These are phyloP conservation scores for Boloria selene DNA, from an alignment of 2,888 invertebrate species.

Conservation along the genomic window DNA sequence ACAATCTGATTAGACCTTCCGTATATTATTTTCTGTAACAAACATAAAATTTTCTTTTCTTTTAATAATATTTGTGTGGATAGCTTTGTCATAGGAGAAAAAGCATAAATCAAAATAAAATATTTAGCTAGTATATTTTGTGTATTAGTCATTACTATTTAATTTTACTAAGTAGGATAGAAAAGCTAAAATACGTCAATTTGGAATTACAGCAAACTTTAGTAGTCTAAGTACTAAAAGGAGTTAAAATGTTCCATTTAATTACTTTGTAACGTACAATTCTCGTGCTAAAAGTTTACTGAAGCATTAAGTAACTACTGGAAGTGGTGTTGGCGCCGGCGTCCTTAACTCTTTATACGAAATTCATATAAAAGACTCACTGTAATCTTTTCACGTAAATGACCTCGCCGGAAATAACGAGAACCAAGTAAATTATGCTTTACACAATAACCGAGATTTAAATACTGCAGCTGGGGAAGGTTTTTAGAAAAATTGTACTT, in stretches of 20 bases:
- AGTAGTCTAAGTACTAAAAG: conserved; percentile 2
- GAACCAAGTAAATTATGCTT: conserved; percentile 31
- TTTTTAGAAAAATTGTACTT: conserved; percentile 19
- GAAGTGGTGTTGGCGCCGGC: conserved; percentile 29
- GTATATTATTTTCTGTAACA: too few species aligned
- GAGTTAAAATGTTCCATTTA: conserved; percentile 40
- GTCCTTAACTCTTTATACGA: conserved; percentile 33
- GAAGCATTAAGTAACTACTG: conserved; percentile 32
- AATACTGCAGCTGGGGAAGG: conserved; percentile 26
- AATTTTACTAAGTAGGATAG: not conserved
- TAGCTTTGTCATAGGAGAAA: too few species aligned
- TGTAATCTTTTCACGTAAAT: conserved; percentile 33
- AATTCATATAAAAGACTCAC: conserved; percentile 32
- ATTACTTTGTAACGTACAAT: conserved; percentile 42
- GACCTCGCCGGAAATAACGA: conserved; percentile 36
- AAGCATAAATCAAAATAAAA: too few species aligned
- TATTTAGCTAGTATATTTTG: not conserved
- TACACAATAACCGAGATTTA: conserved; percentile 32
- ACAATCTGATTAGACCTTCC: too few species aligned
- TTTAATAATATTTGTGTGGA: too few species aligned
- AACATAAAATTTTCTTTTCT: too few species aligned
- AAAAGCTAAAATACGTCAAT: not conserved
- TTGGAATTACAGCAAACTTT: conserved; percentile 5
- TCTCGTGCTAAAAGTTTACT: conserved; percentile 32
- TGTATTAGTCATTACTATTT: not conserved